A percentile compares a stretch with the other conserved stretches of the same genome.
phyloP scores from a whole-genome alignment of 1,140 invertebrate genomes.

The Lucilia cuprina region DNA sequence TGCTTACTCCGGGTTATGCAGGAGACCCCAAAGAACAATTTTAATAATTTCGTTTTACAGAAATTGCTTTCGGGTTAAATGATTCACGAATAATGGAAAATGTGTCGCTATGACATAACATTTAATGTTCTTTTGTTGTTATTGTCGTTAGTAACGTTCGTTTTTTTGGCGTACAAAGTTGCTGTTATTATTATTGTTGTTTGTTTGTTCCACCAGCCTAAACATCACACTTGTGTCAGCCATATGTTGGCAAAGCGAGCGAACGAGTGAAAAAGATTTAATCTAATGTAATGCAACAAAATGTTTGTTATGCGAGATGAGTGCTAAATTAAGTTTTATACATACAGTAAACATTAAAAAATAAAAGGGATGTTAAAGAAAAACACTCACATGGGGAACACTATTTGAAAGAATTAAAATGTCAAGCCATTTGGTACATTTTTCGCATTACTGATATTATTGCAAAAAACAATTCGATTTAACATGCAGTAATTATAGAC shows the following conservation, averaged over 20 bases:
- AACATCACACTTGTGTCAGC: background rate
- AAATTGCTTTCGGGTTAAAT: constrained; percentile 36
- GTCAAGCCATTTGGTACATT: background rate
- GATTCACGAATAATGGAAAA: constrained; percentile 36
- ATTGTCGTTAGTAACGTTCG: background rate
- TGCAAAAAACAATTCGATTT: too few relatives aligned
- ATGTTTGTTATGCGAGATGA: constrained; percentile 11
- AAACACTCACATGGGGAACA: background rate
- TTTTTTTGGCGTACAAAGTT: background rate
- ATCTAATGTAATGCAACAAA: constrained; percentile 15
- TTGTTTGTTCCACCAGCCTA: constrained; percentile 17
- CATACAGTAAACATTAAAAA: background rate
- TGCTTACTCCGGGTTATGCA: background rate
- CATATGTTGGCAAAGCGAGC: background rate
- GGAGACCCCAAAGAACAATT: constrained; percentile 26
- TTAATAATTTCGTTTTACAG: constrained; percentile 36
- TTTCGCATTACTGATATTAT: too few relatives aligned
- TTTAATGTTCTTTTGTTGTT: constrained; percentile 19
- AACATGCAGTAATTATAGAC: too few relatives aligned
- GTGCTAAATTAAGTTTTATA: constrained; percentile 1
- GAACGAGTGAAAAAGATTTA: background rate
- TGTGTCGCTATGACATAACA: constrained; percentile 32
- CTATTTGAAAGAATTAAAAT: background rate
- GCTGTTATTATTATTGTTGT: background rate
- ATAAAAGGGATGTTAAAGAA: background rate